Base-by-base conservation (phyloP, 2,888 invertebrate genomes). In the Limnephilus auricula region DNA sequence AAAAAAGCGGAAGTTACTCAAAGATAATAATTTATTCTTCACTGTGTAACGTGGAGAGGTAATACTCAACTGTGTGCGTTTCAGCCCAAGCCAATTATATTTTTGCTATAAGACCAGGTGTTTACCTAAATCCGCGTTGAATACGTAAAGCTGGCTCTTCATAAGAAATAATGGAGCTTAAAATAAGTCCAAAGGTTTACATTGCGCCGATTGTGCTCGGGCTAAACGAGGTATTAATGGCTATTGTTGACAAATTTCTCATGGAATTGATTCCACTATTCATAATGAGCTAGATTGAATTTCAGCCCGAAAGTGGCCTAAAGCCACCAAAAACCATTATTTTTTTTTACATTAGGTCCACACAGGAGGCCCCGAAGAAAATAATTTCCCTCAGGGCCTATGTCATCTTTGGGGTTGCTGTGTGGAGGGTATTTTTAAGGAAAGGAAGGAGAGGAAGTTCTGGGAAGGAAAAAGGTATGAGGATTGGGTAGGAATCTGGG, bases 231-330 rank as follows among this genome's bases (percentile, higher is more conserved):
- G 32, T n/a, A 79, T 78, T 78, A 79, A 34, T 88, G 34, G 78
- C 87, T 78, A 79, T 88, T 88, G 87, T 88, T 88, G 87, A 88
- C 87, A 88, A 88, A 88, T 78, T 88, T 88, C 31, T 10, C 37
- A 79, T n/a, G 37, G 78, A 88, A 88, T 88, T 78, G 87, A 88
- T 88, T 88, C 25, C 6, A 87, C 78, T 31, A 25, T n/a, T 32
- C n/a, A 65, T 37, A 87, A 87, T 37, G 87, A 79, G 87, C 87
- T 78, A 40, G 18, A 88, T 88, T 88, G 3, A 25, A 25, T 78
- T 88, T n/a, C 4, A n/a, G 9, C 25, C 25, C 6, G 2, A 65
- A 65, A 65, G 9, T 9, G 25, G 65, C 6, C 6, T 65, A 6
- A 65, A 25, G 25, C 25, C 25, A 65, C 6, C 6, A 65, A 25